A percentile compares a stretch with the other conserved stretches of the same genome.
Evolutionary conservation across 1,140 invertebrate species (phyloP).

Genomic region (Helicorthomorpha holstii): DNA sequence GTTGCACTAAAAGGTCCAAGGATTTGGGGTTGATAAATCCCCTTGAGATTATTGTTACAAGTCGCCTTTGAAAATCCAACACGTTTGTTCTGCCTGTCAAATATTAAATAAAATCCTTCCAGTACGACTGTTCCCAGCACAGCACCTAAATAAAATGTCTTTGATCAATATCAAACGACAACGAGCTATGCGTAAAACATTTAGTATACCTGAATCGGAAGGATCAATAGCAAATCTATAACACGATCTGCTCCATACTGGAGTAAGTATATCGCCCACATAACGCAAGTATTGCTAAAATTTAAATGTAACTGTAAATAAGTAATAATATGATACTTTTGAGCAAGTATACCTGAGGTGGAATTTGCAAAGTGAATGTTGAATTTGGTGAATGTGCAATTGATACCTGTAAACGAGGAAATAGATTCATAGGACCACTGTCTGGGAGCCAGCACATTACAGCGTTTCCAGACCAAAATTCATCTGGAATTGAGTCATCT

Average conservation of each 20-base stretch:
- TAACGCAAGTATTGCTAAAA: constrained; percentile 21
- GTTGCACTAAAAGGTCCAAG: background rate
- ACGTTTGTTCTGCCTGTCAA: constrained; percentile 19
- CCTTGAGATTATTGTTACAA: constrained; percentile 8
- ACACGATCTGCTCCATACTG: constrained; percentile 14
- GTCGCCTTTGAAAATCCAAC: constrained; percentile 21
- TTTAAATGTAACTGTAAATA: background rate
- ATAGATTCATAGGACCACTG: constrained; percentile 13
- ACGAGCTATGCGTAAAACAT: background rate
- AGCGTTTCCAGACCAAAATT: constrained; percentile 19
- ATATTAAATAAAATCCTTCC: constrained; percentile 25
- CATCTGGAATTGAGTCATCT: background rate
- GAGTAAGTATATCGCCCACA: constrained; percentile 14
- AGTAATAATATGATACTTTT: constrained; percentile 3
- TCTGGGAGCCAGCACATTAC: constrained; percentile 17
- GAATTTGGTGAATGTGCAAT: constrained; percentile 10
- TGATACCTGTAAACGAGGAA: constrained; percentile 17
- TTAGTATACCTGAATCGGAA: constrained; percentile 16
- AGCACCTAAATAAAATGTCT: constrained; percentile 15
- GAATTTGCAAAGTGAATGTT: constrained; percentile 17
- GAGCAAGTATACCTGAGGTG: constrained; percentile 15
- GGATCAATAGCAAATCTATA: constrained; percentile 20
- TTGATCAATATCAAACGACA: background rate
- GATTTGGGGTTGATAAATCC: background rate
- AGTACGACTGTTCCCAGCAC: constrained; percentile 24